Percentiles rank a stretch among this genome's conserved stretches.
phyloP scores from a whole-genome alignment of 2,797 vertebrate genomes.

The Pipistrellus pipistrellus region DNA sequence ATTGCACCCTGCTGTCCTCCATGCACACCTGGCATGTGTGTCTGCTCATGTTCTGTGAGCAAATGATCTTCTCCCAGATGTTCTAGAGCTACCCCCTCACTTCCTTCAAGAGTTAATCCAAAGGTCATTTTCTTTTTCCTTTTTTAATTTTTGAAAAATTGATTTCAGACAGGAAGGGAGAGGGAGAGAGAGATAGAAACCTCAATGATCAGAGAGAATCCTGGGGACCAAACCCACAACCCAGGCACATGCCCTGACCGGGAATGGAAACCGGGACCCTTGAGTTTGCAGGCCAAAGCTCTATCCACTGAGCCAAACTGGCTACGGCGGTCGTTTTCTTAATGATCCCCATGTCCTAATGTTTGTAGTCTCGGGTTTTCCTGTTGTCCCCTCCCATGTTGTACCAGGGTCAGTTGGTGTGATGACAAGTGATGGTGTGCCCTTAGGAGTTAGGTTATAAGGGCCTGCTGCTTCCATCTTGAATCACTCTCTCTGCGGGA shows the following conservation, averaged over 20 bases:
- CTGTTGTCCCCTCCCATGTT: not conserved
- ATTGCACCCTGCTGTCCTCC: not conserved
- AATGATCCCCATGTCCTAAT: not conserved
- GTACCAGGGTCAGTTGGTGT: not conserved
- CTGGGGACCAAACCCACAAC: no score
- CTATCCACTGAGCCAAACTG: no score
- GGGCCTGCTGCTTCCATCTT: not conserved
- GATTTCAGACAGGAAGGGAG: no score
- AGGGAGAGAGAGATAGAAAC: no score
- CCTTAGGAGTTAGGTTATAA: not conserved
- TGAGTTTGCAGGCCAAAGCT: no score
- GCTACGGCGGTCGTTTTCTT: not conserved
- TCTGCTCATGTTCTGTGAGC: not conserved
- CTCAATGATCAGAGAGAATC: no score
- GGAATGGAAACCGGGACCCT: no score
- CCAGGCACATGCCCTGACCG: no score
- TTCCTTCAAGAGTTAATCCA: not conserved
- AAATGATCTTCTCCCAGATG: not conserved
- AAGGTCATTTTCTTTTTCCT: not conserved
- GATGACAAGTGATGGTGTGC: not conserved
- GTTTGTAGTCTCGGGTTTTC: not conserved
- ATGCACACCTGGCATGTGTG: no score
- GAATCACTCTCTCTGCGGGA: not conserved
- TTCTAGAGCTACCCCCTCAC: not conserved
- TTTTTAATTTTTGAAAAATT: no score